These are phyloP conservation scores for Periphyllus acericola DNA, from an alignment of 2,888 invertebrate genomes.

Conservation along the genomic window DNA sequence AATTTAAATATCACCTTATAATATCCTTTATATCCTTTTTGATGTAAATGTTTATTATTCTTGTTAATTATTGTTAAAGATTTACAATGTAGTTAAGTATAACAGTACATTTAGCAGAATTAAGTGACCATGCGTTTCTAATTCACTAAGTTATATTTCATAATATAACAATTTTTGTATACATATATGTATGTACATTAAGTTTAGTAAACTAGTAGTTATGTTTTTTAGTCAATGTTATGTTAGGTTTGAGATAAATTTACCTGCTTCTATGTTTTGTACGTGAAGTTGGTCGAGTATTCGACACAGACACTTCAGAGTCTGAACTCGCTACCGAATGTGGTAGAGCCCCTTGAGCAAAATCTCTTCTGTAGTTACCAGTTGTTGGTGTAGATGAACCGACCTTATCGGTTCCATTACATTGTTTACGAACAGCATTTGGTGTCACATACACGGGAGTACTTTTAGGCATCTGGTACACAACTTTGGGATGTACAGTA, in stretches of 20 bases:
- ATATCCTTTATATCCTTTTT: not conserved
- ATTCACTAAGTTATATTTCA: conserved; percentile 9
- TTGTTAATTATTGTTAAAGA: conserved; percentile 4
- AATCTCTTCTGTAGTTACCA: conserved; percentile 79
- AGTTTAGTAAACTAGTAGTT: conserved; percentile 29
- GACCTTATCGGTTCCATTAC: conserved; percentile 33
- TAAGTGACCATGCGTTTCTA: conserved; percentile 29
- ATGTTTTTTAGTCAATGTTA: conserved; percentile 14
- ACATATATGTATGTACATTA: not conserved
- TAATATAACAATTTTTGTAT: not conserved
- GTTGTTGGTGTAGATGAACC: conserved; percentile 66
- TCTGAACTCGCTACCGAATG: conserved; percentile 71
- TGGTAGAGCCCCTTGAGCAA: conserved; percentile 74
- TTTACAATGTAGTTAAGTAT: conserved; percentile 5
- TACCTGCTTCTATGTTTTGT: conserved; percentile 65
- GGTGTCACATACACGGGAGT: conserved; percentile 66
- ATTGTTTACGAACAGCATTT: conserved; percentile 42
- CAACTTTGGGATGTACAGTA: conserved; percentile 71
- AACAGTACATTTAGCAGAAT: not conserved
- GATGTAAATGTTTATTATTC: not conserved
- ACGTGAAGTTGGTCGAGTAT: conserved; percentile 67
- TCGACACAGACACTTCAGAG: conserved; percentile 70
- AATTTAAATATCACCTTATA: not conserved
- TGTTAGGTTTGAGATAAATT: not conserved
- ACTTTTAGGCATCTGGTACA: conserved; percentile 72